Conservation (phyloP, 2,888 invertebrate species). For the Alentia gelatinosa region DNA sequence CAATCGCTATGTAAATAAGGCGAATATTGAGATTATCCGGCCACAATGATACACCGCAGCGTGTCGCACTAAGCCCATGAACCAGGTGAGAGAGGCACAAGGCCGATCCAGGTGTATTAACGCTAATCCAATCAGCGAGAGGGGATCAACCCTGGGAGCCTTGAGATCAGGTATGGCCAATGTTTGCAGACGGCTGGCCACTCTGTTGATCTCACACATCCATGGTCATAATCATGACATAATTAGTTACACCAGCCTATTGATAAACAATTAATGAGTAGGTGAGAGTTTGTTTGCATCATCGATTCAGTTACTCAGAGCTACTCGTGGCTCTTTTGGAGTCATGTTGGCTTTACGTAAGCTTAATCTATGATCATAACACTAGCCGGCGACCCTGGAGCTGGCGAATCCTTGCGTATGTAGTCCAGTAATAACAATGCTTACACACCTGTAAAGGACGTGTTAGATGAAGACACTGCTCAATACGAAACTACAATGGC, state of each 20-base stretch:
- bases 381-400: no score
- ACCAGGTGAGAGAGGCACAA: background rate
- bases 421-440: no score
- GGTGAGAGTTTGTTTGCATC: slow-evolving; percentile 25
- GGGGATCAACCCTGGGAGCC: background rate
- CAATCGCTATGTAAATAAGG: slow-evolving; percentile 26
- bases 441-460: no score
- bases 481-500: no score
- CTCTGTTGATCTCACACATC: slow-evolving; percentile 4
- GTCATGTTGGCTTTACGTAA: background rate
- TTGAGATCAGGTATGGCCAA: background rate
- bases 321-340: background rate
- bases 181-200: background rate
- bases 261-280: slow-evolving; percentile 30
- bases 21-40: slow-evolving; percentile 9
- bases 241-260: slow-evolving; percentile 26
- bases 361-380: background rate
- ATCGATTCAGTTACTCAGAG: slow-evolving; percentile 2
- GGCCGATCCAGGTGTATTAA: background rate
- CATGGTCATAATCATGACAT: background rate
- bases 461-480: no score
- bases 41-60: background rate
- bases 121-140: background rate
- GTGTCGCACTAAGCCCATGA: background rate
- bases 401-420: no score